phyloP scores from a whole-genome alignment of 2,113 vertebrate species.

The Hippocampus abdominalis region DNA sequence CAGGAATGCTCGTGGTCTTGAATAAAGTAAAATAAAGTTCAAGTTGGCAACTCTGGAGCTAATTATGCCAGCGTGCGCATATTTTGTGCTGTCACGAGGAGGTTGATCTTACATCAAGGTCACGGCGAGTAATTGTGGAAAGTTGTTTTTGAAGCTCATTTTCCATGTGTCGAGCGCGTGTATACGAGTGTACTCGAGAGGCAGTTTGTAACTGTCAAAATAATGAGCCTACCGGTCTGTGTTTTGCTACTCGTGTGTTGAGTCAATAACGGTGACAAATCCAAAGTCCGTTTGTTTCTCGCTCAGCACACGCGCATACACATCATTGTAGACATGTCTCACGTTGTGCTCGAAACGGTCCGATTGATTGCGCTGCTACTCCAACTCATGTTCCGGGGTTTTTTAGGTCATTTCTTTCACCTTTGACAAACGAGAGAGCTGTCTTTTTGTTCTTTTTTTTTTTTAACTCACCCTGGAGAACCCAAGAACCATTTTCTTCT shows the following conservation, averaged over 20 bases:
- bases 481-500: too few relatives aligned
- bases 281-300: constrained; percentile 34
- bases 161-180: constrained; percentile 5
- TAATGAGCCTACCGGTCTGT: constrained; percentile 55
- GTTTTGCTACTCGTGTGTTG: constrained; percentile 44
- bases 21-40: not conserved
- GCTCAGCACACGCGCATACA: constrained; percentile 20
- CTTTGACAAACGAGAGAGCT: constrained; percentile 28
- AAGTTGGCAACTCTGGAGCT: constrained; percentile 13
- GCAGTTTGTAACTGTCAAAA: constrained; percentile 57
- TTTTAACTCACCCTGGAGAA: too few relatives aligned
- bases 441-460: constrained; percentile 14
- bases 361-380: constrained; percentile 49
- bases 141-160: constrained; percentile 13
- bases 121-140: constrained; percentile 23
- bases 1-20: not conserved
- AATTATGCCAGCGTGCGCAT: constrained; percentile 1
- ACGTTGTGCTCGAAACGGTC: constrained; percentile 35
- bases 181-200: not conserved
- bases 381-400: constrained; percentile 38
- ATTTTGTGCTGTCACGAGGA: constrained; percentile 11
- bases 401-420: constrained; percentile 32
- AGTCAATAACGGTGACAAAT: constrained; percentile 53
- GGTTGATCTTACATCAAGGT: constrained; percentile 29
- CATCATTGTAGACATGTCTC: constrained; percentile 28